These are phyloP conservation scores for Caenorhabditis sp. DNA, from an alignment of 2,888 invertebrate species.

Conservation along the genomic window DNA sequence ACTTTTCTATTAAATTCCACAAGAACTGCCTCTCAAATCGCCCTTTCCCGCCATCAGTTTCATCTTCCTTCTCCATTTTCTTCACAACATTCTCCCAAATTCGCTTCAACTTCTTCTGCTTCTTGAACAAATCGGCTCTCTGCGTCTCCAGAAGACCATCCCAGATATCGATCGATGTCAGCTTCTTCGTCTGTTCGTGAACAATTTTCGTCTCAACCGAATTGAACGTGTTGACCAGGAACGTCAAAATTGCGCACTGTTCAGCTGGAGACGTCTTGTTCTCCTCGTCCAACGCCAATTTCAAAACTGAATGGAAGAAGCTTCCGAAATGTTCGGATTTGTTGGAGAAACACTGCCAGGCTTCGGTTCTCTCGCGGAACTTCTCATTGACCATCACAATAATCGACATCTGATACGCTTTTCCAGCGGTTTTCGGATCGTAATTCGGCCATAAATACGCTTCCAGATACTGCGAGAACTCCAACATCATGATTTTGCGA, in stretches of 20 bases:
- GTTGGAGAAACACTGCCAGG: conserved; percentile 90
- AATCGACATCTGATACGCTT: conserved; percentile 88
- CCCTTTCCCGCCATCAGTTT: conserved; percentile 32
- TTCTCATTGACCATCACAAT: conserved; percentile 99
- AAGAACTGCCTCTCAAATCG: conserved; percentile 88
- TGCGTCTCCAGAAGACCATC: conserved; percentile 88
- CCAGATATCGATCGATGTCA: conserved; percentile 97
- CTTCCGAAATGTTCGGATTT: conserved; percentile 82
- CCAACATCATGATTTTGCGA: conserved; percentile 74
- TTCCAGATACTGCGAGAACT: conserved; percentile 91
- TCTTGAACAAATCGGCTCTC: conserved; percentile 91
- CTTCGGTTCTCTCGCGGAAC: conserved; percentile 93
- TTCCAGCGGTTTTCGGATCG: conserved; percentile 85
- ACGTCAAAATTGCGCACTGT: conserved; percentile 92
- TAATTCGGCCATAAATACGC: conserved; percentile 98
- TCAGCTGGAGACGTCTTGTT: conserved; percentile 86
- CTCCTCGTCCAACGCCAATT: conserved; percentile 86
- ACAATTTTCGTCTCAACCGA: conserved; percentile 97
- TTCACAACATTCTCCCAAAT: conserved; percentile 61
- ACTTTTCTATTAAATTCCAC: conserved; percentile 91
- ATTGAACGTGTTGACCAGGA: conserved; percentile 96
- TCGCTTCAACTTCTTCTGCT: conserved; percentile 85
- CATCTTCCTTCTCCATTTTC: conserved; percentile 42
- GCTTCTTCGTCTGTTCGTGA: conserved; percentile 92
- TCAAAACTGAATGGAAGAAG: conserved; percentile 83